Percentiles rank a stretch among this genome's conserved stretches.
Conservation (phyloP, 2,888 invertebrate genomes). For the Troilus luridus region DNA sequence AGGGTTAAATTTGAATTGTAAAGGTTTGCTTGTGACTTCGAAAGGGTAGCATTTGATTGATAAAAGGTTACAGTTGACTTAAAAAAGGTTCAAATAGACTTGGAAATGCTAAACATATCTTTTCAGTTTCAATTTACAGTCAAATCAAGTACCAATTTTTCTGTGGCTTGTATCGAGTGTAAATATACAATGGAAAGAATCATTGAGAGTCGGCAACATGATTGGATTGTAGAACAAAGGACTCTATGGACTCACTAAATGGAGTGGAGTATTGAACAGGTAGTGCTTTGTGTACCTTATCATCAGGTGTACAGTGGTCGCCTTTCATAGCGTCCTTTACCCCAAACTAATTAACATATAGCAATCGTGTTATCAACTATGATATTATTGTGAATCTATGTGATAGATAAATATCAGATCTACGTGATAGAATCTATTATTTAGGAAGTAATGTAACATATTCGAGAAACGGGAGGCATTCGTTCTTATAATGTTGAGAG, state of each 20-base stretch:
- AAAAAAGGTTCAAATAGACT: no score
- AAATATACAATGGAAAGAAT: neutral
- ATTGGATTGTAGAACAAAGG: neutral
- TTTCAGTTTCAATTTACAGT: no score
- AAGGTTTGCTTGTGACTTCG: no score
- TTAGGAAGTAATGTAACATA: neutral
- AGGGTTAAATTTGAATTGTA: no score
- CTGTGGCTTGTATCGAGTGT: neutral
- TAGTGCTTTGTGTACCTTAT: constrained; percentile 1
- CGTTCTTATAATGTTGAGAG: neutral
- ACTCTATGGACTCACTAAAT: neutral
- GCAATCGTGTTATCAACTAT: constrained; percentile 19
- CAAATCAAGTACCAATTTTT: neutral
- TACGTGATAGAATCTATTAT: neutral
- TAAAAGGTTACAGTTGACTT: no score
- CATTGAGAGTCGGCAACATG: neutral
- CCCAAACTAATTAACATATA: neutral
- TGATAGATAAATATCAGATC: no score
- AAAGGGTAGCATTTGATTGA: no score
- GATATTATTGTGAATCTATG: constrained; percentile 7
- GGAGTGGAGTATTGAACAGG: neutral
- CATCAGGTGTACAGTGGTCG: neutral
- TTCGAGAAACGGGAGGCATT: neutral
- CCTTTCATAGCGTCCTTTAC: neutral
- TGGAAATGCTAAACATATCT: no score